These are phyloP conservation scores for Caenorhabditis afra DNA, from an alignment of 2,888 invertebrate genomes.

Conservation along the genomic window DNA sequence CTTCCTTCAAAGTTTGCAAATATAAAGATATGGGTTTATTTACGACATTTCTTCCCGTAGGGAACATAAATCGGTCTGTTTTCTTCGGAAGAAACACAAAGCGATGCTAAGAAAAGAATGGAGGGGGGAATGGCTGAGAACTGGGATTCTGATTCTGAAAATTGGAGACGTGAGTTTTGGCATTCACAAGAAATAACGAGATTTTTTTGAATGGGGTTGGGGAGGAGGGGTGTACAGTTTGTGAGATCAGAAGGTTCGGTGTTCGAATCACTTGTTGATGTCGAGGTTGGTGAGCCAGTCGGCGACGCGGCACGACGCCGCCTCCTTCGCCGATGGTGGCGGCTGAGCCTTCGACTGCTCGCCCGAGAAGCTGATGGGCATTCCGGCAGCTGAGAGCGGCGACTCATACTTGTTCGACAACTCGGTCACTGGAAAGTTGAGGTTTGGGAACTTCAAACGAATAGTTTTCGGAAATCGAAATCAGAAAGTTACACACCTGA, in stretches of 20 bases:
- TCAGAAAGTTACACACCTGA: conserved; percentile 42
- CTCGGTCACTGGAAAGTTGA: conserved; percentile 51
- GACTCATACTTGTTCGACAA: conserved; percentile 36
- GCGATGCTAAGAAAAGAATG: conserved; percentile 8
- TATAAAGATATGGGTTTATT: conserved; percentile 51
- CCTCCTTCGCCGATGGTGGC: conserved; percentile 42
- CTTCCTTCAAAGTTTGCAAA: not conserved
- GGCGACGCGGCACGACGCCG: conserved; percentile 54
- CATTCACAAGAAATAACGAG: conserved; percentile 4
- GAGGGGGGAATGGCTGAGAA: not conserved
- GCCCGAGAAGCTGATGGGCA: conserved; percentile 14
- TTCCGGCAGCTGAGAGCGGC: conserved; percentile 15
- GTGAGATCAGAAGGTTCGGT: not conserved
- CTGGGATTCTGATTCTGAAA: conserved; percentile 4
- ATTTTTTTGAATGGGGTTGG: not conserved
- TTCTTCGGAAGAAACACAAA: not conserved
- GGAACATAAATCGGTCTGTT: conserved; percentile 7
- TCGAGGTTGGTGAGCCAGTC: conserved; percentile 60
- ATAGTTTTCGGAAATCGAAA: not conserved
- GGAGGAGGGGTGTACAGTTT: not conserved
- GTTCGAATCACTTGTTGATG: conserved; percentile 49
- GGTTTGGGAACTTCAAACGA: not conserved
- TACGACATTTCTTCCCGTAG: conserved; percentile 39
- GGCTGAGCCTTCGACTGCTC: conserved; percentile 26
- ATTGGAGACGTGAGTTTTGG: conserved; percentile 18